Percentiles rank a stretch among this genome's conserved stretches.
These are phyloP conservation scores for Corvus cornix DNA, from an alignment of 2,113 vertebrate species.

Conservation along the genomic window DNA sequence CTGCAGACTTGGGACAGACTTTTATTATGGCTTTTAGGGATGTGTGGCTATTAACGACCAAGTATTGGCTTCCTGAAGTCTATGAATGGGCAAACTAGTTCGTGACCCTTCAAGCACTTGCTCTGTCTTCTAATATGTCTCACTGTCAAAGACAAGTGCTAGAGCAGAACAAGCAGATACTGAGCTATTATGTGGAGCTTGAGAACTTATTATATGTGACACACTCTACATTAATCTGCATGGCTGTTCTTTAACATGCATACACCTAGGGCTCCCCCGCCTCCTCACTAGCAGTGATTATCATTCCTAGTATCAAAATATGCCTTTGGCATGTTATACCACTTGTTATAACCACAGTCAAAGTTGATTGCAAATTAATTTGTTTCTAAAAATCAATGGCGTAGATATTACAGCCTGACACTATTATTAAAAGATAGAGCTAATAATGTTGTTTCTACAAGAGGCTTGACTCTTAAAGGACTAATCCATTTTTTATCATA, in stretches of 20 bases:
- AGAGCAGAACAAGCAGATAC: not conserved
- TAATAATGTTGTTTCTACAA: not conserved
- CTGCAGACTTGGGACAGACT: not conserved
- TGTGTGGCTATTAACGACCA: not conserved
- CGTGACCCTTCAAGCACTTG: rapidly evolving
- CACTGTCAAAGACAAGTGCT: not conserved
- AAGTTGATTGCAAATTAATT: not conserved
- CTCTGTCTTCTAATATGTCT: not conserved
- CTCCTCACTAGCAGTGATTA: not conserved
- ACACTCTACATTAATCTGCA: not conserved
- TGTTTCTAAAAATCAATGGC: not conserved
- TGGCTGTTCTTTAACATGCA: not conserved
- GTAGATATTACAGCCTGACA: not conserved
- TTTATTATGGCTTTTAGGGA: not conserved
- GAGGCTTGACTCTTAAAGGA: not conserved
- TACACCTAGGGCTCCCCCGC: not conserved
- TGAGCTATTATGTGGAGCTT: not conserved
- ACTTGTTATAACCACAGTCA: not conserved
- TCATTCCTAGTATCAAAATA: not conserved
- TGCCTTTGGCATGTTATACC: not conserved
- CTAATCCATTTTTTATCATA: not conserved
- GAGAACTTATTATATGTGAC: not conserved
- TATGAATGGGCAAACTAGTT: not conserved
- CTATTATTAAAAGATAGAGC: not conserved
- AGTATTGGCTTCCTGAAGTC: not conserved